Base-by-base conservation (phyloP, 2,797 vertebrate species). In the Pantherophis alleghaniensis region DNA sequence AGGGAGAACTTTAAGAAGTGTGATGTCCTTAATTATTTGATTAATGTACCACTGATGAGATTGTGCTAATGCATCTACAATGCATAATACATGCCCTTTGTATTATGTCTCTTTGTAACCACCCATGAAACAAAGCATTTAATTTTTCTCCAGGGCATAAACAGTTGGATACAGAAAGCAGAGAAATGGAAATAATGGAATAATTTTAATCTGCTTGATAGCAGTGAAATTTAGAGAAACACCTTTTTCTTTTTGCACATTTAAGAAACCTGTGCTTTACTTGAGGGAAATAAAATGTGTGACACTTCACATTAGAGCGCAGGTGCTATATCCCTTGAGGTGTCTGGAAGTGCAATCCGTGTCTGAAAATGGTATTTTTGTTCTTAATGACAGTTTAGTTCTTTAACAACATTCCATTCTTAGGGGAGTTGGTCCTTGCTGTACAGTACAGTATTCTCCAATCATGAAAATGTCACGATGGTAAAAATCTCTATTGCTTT, bases 221-320 rank as follows among this genome's bases (percentile, higher is more conserved):
- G 42, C 28, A 87, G 12, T 61, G 56, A n/a, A 87, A 42, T 5
- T 87, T 87, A 22, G 86, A 89, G 51, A 56, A 55, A 66, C 53
- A 18, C n/a, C 9, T 61, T 83, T 92, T 13, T 47, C 89, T 69
- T 92, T 32, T 20, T 28, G 26, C 32, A 32, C 74, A 57, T 56
- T 83, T 83, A 51, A 90, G 47, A 90, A 90, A 87, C 87, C 83
- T 90, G 56, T 88, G 18, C 26, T 87, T 90, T 91, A 61, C 24
- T 4, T n/a, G 74, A 93, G 63, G 6, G 28, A 26, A 10, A 28
- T 55, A 93, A 63, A 42, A 56, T n/a, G 18, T 18, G 9, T 26
- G 12, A 10, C 57, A 16, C 12, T 79, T 94, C 42, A 59, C 55
- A 55, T 55, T 79, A 86, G 32, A 59, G 16, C 12, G 26, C 12